Evolutionary conservation across 2,888 invertebrate species (phyloP), one percentile per base, ranked within the genome.

Genomic region (Linnaemya vulpina): DNA sequence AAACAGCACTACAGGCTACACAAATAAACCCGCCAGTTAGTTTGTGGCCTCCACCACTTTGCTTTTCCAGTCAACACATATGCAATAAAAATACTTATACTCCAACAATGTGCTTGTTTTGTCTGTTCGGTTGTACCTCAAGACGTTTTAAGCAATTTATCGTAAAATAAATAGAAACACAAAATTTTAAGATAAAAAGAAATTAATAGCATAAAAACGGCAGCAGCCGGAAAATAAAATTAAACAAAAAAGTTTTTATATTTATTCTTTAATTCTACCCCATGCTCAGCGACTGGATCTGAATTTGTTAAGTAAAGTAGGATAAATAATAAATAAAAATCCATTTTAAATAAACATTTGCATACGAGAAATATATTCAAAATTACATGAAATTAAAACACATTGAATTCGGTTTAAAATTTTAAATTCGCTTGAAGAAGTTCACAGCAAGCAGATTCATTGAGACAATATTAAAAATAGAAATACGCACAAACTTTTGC

Each of bases 41-140:
- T 70, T 70, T 60, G 15, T 51, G 51, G 51, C 68, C 77, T 68
- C 70, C 68, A 78, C 70, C 68, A 78, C 58, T 22, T 25, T 60
- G 49, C 68, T 78, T 15, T 58, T 46, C 35, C 55, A 62, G 13
- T 25, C 53, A 20, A 8, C 51, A 43, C 65, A 51, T 22, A 40
- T 10, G n/a, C 17, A 38, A 35, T n/a, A 46, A 11, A 40, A 10
- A 58, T 13, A 25, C 30, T 22, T 0, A 35, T 8, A 25, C 9
- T 3, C 13, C 38, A 15, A 67, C 15, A 35, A 10, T 46, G 4
- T 49, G 49, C 8, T 15, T 10, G 11, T 46, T 15, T 15, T n/a
- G 46, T 46, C 7, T 3, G 46, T 46, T n/a, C 20, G 38, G 40
- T 70, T 51, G 35, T 11, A 30, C 51, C 62, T 60, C 46, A 53